Evolutionary conservation across 2,888 invertebrate genomes (phyloP), one percentile per base, ranked within the genome.

Genomic region (Drosophila greeni): DNA sequence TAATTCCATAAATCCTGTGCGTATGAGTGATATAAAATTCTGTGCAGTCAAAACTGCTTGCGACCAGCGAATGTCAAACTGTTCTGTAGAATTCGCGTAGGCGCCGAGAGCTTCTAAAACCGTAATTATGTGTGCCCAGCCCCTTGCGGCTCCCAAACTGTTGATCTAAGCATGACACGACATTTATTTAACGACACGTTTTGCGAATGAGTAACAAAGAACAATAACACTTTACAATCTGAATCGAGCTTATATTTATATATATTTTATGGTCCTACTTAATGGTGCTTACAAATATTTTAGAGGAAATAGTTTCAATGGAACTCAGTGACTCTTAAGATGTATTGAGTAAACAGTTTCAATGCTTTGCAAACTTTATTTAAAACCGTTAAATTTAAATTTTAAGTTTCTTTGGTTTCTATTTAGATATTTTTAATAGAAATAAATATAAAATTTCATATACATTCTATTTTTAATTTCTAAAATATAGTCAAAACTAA

Each of bases 51-150:
- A 66, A 64, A 55, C 33, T 52, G 53, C 48, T 9, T 8, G 23
- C n/a, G 14, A n/a, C 11, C 48, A 68, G 39, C 59, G 29, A 36
- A 20, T 45, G 12, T 14, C 6, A 64, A 76, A 74, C 73, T 62
- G 36, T 16, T 40, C 16, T 8, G 4, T 48, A 58, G 53, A 65
- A 55, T 59, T 57, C 20, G 39, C 45, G 39, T 54, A 33, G 51
- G 45, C 43, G 12, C 16, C 4, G 9, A 8, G 26, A 12, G 52
- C 9, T 14, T 48, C 5, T 36, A 42, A 68, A 68, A 68, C 58
- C 37, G 16, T 18, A 5, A n/a, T 2, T 2, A 24, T 16, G 1
- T 16, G 16, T 14, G 37, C 37, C 37, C 34, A 36, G 34, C 26
- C 47, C 26, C 18, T 14, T 14, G 12, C n/a, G 29, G 29, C 55